Conservation (phyloP, 2,113 vertebrate genomes). For the Catharus fuscescens region DNA sequence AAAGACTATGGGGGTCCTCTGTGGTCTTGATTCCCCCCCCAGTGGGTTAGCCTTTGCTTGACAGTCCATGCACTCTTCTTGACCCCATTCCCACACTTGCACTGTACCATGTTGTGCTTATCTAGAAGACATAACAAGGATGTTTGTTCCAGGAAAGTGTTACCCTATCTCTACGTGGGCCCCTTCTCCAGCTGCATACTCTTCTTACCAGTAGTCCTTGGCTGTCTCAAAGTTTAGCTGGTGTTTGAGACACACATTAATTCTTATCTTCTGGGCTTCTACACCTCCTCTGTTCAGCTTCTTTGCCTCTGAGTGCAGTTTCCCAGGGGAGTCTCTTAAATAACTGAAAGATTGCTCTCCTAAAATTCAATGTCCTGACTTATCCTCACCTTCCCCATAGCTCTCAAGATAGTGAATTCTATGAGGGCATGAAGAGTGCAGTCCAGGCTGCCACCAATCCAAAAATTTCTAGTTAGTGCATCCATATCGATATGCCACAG, state of each 20-base stretch:
- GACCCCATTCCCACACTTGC: not conserved
- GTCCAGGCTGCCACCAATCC: not conserved
- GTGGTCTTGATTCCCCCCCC: accelerated
- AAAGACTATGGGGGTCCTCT: not conserved
- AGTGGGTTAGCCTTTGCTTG: not conserved
- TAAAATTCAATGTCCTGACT: not conserved
- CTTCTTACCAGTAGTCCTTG: not conserved
- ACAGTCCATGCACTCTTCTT: not conserved
- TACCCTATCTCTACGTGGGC: not conserved
- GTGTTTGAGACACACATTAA: not conserved
- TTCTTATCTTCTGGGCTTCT: not conserved
- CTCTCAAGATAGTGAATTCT: not conserved
- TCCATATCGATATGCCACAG: not conserved
- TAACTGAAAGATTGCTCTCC: not conserved
- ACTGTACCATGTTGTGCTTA: too few species aligned
- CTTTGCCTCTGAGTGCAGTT: not conserved
- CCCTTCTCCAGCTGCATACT: not conserved
- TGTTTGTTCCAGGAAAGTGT: not conserved
- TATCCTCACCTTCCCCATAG: not conserved
- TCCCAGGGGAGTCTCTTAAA: not conserved
- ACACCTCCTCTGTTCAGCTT: not conserved
- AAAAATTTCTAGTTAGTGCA: not conserved
- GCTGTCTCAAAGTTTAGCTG: not conserved
- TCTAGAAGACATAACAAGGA: not conserved
- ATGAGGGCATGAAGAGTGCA: not conserved